These are phyloP conservation scores for Zele albiditarsus DNA, from an alignment of 2,888 invertebrate genomes.

Conservation along the genomic window DNA sequence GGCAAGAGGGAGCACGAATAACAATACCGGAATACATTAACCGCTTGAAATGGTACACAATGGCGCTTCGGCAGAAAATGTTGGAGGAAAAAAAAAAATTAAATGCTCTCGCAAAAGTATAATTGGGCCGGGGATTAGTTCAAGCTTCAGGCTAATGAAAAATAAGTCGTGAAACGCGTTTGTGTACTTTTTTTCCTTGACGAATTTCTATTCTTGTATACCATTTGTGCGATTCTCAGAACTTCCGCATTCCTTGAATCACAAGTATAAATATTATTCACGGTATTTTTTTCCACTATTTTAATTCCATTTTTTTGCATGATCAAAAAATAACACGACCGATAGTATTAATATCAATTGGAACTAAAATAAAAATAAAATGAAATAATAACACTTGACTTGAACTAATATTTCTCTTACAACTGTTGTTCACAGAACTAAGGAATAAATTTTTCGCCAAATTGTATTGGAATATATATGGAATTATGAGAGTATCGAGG, in stretches of 20 bases:
- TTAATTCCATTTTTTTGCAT: too few species aligned
- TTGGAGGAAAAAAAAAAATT: conserved; percentile 41
- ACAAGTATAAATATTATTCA: background rate
- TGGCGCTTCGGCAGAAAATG: conserved; percentile 44
- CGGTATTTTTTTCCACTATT: too few species aligned
- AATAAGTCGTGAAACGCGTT: conserved; percentile 46
- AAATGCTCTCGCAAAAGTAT: conserved; percentile 51
- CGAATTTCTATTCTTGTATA: conserved; percentile 6
- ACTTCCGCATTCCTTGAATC: background rate
- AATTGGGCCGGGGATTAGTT: conserved; percentile 56
- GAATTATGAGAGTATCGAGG: too few species aligned
- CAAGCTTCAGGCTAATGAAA: conserved; percentile 53
- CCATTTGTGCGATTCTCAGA: background rate
- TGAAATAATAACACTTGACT: too few species aligned
- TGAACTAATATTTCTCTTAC: too few species aligned
- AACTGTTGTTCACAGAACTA: too few species aligned
- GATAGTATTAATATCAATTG: too few species aligned
- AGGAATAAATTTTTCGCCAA: too few species aligned
- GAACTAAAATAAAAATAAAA: too few species aligned
- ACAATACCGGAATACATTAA: conserved; percentile 65
- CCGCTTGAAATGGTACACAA: conserved; percentile 53
- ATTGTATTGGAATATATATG: too few species aligned
- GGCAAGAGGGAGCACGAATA: conserved; percentile 60
- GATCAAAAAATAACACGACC: too few species aligned
- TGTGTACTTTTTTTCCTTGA: conserved; percentile 28